These are phyloP conservation scores for Diadumene lineata DNA, from an alignment of 92 coral and sea anemone genomes.

Conservation along the genomic window DNA sequence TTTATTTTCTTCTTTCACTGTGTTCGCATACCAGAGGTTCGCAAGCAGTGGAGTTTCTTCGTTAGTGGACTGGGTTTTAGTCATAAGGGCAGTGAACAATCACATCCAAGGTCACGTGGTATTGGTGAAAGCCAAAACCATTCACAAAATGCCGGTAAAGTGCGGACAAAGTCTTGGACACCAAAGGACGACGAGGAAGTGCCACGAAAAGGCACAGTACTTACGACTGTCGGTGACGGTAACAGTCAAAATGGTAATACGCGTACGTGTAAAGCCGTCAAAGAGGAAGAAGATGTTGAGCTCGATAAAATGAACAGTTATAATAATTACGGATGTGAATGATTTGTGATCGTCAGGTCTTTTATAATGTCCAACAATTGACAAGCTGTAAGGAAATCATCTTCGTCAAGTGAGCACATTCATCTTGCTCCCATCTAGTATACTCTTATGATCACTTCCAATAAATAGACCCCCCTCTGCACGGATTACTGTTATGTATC, in stretches of 20 bases:
- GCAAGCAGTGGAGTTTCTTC: conserved; percentile 74
- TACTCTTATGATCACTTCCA: too few species aligned
- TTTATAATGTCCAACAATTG: too few species aligned
- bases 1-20: conserved; percentile 91
- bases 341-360: too few species aligned
- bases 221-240: conserved; percentile 7
- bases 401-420: too few species aligned
- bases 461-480: too few species aligned
- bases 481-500: too few species aligned
- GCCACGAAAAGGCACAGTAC: conserved; percentile 26
- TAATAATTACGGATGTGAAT: not conserved
- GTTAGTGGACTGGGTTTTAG: conserved; percentile 58
- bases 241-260: not conserved
- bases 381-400: too few species aligned
- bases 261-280: not conserved
- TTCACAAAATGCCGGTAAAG: conserved; percentile 13
- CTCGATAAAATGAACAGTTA: conserved; percentile 8
- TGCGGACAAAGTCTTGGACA: conserved; percentile 11
- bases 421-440: too few species aligned
- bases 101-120: conserved; percentile 56
- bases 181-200: conserved; percentile 16
- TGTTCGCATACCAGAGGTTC: conserved; percentile 77
- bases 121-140: conserved; percentile 53
- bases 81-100: conserved; percentile 33
- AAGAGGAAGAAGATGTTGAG: conserved; percentile 9